These are phyloP conservation scores for Steinernema feltiae DNA, from an alignment of 1,140 invertebrate genomes.

Conservation along the genomic window DNA sequence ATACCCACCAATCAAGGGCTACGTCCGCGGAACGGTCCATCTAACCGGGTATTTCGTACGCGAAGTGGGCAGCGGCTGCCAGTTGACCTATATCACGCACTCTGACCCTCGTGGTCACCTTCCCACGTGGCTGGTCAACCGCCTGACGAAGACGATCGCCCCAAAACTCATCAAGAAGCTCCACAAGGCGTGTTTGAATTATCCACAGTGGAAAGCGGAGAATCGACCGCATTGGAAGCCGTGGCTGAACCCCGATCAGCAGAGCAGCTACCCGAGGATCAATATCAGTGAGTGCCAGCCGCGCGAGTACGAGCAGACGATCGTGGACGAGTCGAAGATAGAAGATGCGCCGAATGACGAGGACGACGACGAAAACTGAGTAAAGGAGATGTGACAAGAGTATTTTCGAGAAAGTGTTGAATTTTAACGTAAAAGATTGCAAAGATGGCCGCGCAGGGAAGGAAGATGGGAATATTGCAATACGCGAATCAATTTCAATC, in stretches of 20 bases:
- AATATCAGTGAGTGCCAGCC: slow-evolving; percentile 31
- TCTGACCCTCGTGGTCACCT: slow-evolving; percentile 73
- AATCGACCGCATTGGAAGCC: slow-evolving; percentile 73
- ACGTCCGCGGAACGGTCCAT: slow-evolving; percentile 69
- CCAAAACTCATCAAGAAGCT: slow-evolving; percentile 75
- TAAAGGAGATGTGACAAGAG: neutral
- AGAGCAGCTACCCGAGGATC: slow-evolving; percentile 18
- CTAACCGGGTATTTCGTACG: slow-evolving; percentile 68
- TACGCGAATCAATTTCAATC: too few relatives aligned
- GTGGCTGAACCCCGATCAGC: slow-evolving; percentile 77
- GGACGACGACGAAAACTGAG: neutral
- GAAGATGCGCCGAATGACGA: neutral
- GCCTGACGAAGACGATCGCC: slow-evolving; percentile 76
- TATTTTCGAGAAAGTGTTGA: neutral
- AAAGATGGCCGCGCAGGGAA: too few relatives aligned
- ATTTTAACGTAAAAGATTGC: neutral
- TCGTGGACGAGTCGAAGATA: slow-evolving; percentile 30
- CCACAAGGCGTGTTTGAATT: slow-evolving; percentile 72
- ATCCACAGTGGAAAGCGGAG: slow-evolving; percentile 72
- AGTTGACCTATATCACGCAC: slow-evolving; percentile 76
- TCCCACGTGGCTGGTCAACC: slow-evolving; percentile 81
- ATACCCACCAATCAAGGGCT: slow-evolving; percentile 73
- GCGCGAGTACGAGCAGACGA: slow-evolving; percentile 33
- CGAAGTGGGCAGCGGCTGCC: slow-evolving; percentile 65
- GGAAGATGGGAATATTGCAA: too few relatives aligned